A percentile compares a stretch with the other conserved stretches of the same genome.
Conservation (phyloP, 2,888 invertebrate genomes). For the Pinctada fucata region DNA sequence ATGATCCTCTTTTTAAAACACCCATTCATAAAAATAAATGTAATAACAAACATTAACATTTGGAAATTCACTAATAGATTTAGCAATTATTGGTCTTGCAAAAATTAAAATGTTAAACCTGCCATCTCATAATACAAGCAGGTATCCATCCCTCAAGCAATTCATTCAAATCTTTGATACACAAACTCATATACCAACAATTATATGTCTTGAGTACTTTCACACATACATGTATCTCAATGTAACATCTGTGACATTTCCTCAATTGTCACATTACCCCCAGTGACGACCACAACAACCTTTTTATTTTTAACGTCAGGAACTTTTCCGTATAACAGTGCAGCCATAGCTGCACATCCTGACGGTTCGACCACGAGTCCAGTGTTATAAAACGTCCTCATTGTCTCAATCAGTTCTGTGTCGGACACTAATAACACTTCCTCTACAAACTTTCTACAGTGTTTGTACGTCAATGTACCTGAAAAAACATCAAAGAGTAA, state of each 20-base stretch:
- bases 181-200: too few species aligned
- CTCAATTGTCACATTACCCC: constrained; percentile 68
- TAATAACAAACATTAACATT: too few species aligned
- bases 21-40: too few species aligned
- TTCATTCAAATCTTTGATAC: too few species aligned
- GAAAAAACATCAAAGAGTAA: constrained; percentile 22
- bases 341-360: constrained; percentile 72
- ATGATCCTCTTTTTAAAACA: too few species aligned
- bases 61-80: too few species aligned
- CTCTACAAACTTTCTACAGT: constrained; percentile 68
- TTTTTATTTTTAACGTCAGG: constrained; percentile 67
- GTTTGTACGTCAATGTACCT: constrained; percentile 66
- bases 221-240: background rate
- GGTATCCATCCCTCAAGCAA: too few species aligned
- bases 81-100: too few species aligned
- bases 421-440: constrained; percentile 73
- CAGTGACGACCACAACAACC: constrained; percentile 72
- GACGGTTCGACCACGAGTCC: constrained; percentile 74
- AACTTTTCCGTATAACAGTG: constrained; percentile 64
- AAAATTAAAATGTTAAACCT: too few species aligned
- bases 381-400: constrained; percentile 61
- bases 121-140: too few species aligned
- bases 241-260: constrained; percentile 49
- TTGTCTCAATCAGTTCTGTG: constrained; percentile 65
- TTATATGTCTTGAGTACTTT: too few species aligned